Conservation (phyloP, 1,140 invertebrate genomes). For the Drosophila mojavensis region DNA sequence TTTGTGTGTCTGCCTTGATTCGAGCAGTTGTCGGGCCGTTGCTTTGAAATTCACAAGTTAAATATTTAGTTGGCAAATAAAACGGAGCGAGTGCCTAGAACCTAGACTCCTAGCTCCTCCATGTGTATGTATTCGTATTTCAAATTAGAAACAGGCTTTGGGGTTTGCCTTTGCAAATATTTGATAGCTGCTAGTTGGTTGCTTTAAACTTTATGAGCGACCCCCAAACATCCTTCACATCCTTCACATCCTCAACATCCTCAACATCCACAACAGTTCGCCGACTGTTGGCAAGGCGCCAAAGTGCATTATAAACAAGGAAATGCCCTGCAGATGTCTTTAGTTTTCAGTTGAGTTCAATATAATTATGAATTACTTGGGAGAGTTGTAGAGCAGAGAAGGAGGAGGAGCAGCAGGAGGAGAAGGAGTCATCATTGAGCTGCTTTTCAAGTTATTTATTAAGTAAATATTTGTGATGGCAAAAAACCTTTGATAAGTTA, state of each 20-base stretch:
- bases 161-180: constrained; percentile 22
- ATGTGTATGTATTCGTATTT: constrained; percentile 32
- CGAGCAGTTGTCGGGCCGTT: constrained; percentile 23
- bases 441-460: constrained; percentile 18
- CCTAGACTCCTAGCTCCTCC: neutral
- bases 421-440: neutral
- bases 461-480: constrained; percentile 23
- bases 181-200: constrained; percentile 20
- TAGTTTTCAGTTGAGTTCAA: constrained; percentile 23
- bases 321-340: constrained; percentile 29
- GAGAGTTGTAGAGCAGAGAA: neutral
- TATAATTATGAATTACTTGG: constrained; percentile 32
- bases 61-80: constrained; percentile 66
- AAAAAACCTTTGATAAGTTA: constrained; percentile 19
- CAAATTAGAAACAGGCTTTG: constrained; percentile 65
- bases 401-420: too few species aligned
- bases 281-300: constrained; percentile 8
- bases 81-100: constrained; percentile 10
- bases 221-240: neutral
- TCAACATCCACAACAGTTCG: neutral
- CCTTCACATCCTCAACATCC: neutral
- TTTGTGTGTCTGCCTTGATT: constrained; percentile 38
- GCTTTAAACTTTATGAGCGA: constrained; percentile 25
- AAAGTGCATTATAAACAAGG: constrained; percentile 27
- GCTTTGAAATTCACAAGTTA: constrained; percentile 74